phyloP scores from a whole-genome alignment of 1,140 invertebrate genomes.

The Zaprionus kolodkinae region DNA sequence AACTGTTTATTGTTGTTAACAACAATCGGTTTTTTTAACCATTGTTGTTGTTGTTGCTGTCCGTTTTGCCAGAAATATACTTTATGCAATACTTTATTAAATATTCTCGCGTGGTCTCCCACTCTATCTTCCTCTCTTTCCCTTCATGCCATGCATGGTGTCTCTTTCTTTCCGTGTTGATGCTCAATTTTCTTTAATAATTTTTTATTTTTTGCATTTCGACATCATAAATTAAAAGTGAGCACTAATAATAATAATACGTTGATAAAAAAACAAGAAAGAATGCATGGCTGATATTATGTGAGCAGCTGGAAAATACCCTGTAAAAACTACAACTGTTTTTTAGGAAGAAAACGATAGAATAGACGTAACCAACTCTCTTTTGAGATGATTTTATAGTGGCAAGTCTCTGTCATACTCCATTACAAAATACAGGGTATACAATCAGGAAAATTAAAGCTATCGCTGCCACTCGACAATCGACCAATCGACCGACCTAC shows the following conservation, averaged over 20 bases:
- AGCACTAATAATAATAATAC: slow-evolving; percentile 64
- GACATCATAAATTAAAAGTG: slow-evolving; percentile 59
- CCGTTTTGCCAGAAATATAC: neutral
- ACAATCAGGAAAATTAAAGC: neutral
- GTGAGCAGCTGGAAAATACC: neutral
- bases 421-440: neutral
- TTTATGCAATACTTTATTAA: slow-evolving; percentile 23
- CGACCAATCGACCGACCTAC: neutral
- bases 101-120: slow-evolving; percentile 9
- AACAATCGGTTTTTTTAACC: slow-evolving; percentile 43
- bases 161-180: slow-evolving; percentile 32
- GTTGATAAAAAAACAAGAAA: slow-evolving; percentile 64
- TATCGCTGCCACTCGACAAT: neutral
- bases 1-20: slow-evolving; percentile 63
- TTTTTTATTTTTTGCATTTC: slow-evolving; percentile 22
- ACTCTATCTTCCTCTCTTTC: neutral
- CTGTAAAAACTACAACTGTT: neutral
- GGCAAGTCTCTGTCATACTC: neutral
- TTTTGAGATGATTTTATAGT: no score
- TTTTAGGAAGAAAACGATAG: neutral
- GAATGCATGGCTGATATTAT: neutral
- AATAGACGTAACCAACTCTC: neutral
- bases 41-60: neutral
- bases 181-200: slow-evolving; percentile 4
- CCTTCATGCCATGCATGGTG: neutral